Evolutionary conservation across 2,113 vertebrate genomes (phyloP), one percentile per base, ranked within the genome.

Genomic region (Pituophis catenifer): DNA sequence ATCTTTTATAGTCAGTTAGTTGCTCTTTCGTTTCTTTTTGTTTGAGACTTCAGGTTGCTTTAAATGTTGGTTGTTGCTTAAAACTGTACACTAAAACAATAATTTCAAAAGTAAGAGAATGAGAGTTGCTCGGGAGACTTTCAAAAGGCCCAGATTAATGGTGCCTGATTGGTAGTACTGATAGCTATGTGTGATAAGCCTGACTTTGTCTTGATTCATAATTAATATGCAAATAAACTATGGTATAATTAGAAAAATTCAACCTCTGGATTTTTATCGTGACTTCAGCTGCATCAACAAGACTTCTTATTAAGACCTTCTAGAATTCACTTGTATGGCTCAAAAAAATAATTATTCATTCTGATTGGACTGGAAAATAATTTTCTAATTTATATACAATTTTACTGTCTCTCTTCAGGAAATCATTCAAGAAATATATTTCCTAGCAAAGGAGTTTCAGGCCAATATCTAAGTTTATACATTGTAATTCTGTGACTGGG

Each of bases 151-250:
- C 65, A 50, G 92, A n/a, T 95, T 93, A 94, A 81, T 62, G 91
- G 97, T 95, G 89, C 89, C 87, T 93, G 95, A 94, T 94, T 96
- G 90, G 93, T 93, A 54, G 86, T 91, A 94, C 91, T 94, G 96
- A 97, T 96, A 89, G 54, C 90, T 96, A 93, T 92, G 93, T 91
- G 89, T 89, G 93, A 96, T 96, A 97, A 97, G 94, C 59, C 90
- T 88, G 89, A 91, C 94, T 96, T 97, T 96, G 94, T 95, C 96
- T 96, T 91, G 95, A 95, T 97, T 98, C 97, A 96, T 96, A 97
- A 97, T 95, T 97, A 98, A 97, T 97, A 65, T 97, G 95, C 96
- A 96, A 97, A 96, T 96, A 90, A 96, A 95, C 95, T 90, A 91
- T 92, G 70, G 94, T 89, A 95, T 97, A 97, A 97, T 97, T 98